phyloP scores from a whole-genome alignment of 2,888 invertebrate genomes.

The Parelbella ahira region DNA sequence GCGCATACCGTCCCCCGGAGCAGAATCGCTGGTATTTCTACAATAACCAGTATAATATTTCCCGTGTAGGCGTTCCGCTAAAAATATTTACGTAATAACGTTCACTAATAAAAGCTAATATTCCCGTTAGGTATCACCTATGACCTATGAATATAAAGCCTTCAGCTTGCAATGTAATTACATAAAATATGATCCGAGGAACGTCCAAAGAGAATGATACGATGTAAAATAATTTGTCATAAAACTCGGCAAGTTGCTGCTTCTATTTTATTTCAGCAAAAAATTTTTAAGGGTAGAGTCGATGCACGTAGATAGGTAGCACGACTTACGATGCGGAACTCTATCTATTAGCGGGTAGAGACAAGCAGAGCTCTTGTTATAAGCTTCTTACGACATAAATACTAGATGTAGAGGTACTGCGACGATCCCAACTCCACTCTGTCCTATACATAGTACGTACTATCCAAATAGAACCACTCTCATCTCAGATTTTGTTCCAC shows the following conservation, averaged over 20 bases:
- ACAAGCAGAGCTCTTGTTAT: conserved; percentile 7
- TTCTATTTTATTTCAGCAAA: too few relatives aligned
- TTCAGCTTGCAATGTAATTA: conserved; percentile 12
- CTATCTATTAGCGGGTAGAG: conserved; percentile 5
- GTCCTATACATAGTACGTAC: conserved; percentile 8
- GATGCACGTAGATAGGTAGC: too few relatives aligned
- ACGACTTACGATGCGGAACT: too few relatives aligned
- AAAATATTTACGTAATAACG: conserved; percentile 13
- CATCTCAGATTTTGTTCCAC: conserved; percentile 15
- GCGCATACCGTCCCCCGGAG: conserved; percentile 8
- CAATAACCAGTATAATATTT: conserved; percentile 7
- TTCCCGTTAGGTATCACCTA: conserved; percentile 10
- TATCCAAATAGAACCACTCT: conserved; percentile 12
- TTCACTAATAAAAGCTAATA: conserved; percentile 11
- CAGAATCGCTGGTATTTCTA: conserved; percentile 13
- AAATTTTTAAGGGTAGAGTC: too few relatives aligned
- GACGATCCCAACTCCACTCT: not conserved
- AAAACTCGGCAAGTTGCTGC: too few relatives aligned
- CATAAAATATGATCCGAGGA: conserved; percentile 3
- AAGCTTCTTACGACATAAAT: conserved; percentile 15
- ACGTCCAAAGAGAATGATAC: conserved; percentile 10
- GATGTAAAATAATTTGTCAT: not conserved
- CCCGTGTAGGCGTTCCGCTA: conserved; percentile 1
- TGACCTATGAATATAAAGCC: conserved; percentile 13
- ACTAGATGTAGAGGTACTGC: conserved; percentile 1